Conservation (phyloP, 2,113 vertebrate species). For the Sinosuthora webbiana region DNA sequence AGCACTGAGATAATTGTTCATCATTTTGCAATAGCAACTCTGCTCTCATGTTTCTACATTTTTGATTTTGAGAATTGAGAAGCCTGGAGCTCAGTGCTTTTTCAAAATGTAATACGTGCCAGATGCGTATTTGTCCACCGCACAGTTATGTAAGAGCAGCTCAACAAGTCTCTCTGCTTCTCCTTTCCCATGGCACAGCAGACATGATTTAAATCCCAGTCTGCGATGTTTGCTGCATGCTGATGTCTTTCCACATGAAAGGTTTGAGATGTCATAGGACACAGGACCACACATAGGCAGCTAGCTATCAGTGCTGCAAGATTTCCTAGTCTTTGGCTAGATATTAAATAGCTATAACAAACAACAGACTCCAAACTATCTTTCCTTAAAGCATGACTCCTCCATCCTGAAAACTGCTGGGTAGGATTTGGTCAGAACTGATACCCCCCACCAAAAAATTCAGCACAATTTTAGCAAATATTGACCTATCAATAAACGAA, state of each 20-base stretch:
- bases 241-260: neutral
- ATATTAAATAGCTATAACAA: neutral
- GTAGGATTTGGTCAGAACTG: neutral
- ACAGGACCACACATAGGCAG: neutral
- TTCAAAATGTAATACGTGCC: neutral
- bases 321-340: neutral
- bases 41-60: neutral
- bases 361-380: neutral
- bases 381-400: neutral
- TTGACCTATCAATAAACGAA: neutral
- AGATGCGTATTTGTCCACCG: neutral
- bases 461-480: neutral
- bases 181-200: neutral
- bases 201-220: neutral
- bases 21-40: neutral
- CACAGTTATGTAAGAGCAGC: neutral
- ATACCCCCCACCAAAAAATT: neutral
- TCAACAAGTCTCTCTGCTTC: slow-evolving; percentile 4
- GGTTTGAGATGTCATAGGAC: neutral
- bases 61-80: neutral
- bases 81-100: neutral
- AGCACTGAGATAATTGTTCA: neutral
- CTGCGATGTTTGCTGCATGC: neutral
- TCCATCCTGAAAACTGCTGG: neutral
- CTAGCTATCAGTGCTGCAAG: neutral